A percentile compares a stretch with the other conserved stretches of the same genome.
These are phyloP conservation scores for Vicugna pacos DNA, from an alignment of 2,113 vertebrate genomes.

Conservation along the genomic window DNA sequence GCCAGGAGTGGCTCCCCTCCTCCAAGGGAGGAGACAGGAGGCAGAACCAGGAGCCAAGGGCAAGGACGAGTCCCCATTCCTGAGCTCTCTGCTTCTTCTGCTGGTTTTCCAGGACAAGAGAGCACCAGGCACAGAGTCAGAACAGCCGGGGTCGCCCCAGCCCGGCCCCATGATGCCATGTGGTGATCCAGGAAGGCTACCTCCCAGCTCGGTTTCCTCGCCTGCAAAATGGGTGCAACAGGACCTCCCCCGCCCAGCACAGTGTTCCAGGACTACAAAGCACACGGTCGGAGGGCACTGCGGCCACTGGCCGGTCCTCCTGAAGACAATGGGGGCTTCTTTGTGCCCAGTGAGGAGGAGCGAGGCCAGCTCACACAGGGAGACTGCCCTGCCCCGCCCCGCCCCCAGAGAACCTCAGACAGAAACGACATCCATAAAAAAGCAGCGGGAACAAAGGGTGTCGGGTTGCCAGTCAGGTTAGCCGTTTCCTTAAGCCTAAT, in stretches of 20 bases:
- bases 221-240: not conserved
- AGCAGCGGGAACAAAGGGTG: not conserved
- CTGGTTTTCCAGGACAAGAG: not conserved
- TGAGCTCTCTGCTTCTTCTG: not conserved
- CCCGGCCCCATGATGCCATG: not conserved
- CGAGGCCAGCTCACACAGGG: not conserved
- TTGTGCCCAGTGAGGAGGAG: not conserved
- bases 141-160: not conserved
- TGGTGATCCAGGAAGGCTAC: not conserved
- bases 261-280: not conserved
- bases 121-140: not conserved
- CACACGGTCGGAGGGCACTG: too few species aligned
- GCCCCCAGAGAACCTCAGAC: slow-evolving; percentile 22
- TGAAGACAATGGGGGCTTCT: not conserved
- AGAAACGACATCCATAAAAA: not conserved
- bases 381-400: not conserved
- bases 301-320: not conserved
- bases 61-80: not conserved
- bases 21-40: not conserved
- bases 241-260: not conserved
- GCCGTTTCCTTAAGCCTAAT: not conserved
- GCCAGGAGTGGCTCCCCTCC: not conserved
- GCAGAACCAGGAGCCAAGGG: fast-evolving
- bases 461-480: fast-evolving
- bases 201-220: not conserved